Evolutionary conservation across 2,113 vertebrate species (phyloP).

Genomic region (Scomber japonicus): DNA sequence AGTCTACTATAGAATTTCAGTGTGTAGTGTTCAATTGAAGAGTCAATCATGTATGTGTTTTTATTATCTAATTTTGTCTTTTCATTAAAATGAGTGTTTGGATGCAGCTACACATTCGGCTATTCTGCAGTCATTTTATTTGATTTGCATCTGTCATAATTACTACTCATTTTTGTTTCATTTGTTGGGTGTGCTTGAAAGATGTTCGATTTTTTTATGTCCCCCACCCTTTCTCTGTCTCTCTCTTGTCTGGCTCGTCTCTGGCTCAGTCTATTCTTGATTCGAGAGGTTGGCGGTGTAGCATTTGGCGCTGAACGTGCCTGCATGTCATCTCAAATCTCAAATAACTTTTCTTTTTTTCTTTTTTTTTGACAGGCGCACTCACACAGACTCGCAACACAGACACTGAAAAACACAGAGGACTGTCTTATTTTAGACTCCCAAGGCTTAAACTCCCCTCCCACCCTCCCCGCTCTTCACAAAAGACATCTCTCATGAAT

Average conservation of each 20-base stretch:
- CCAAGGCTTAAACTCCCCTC: slow-evolving; percentile 17
- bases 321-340: slow-evolving; percentile 49
- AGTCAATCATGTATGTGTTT: slow-evolving; percentile 39
- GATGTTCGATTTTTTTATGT: slow-evolving; percentile 12
- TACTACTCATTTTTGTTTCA: slow-evolving; percentile 16
- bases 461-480: slow-evolving; percentile 30
- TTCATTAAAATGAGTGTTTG: slow-evolving; percentile 22
- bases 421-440: slow-evolving; percentile 69
- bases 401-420: slow-evolving; percentile 41
- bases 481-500: slow-evolving; percentile 72
- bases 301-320: slow-evolving; percentile 31
- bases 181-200: slow-evolving; percentile 1
- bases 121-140: slow-evolving; percentile 6
- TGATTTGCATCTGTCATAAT: slow-evolving; percentile 31
- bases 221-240: neutral
- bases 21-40: slow-evolving; percentile 43
- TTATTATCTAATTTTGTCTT: slow-evolving; percentile 33
- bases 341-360: slow-evolving; percentile 46
- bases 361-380: slow-evolving; percentile 35
- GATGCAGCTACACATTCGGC: neutral
- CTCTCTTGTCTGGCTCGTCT: neutral
- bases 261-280: slow-evolving; percentile 40
- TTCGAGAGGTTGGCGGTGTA: slow-evolving; percentile 23
- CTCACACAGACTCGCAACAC: slow-evolving; percentile 25
- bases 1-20: neutral